A percentile compares a stretch with the other conserved stretches of the same genome.
Conservation (phyloP, 2,797 vertebrate species). For the Picus viridis region DNA sequence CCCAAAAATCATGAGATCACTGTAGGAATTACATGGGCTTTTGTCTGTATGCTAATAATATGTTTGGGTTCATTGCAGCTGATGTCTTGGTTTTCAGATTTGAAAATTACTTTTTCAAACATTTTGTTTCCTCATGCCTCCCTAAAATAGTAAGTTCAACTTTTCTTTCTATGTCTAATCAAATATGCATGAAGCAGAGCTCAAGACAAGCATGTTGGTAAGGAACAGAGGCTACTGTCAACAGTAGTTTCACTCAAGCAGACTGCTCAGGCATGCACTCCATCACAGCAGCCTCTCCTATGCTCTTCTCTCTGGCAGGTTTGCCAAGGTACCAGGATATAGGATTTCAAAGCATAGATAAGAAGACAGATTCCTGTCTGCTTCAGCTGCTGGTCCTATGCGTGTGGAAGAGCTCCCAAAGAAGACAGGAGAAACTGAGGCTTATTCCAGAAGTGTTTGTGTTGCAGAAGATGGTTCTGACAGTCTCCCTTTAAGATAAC, state of each 20-base stretch:
- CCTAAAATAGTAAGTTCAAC: background rate
- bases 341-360: background rate
- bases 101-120: background rate
- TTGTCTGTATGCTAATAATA: conserved; percentile 19
- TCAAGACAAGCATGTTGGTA: background rate
- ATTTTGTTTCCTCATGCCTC: background rate
- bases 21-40: conserved; percentile 9
- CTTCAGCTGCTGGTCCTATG: background rate
- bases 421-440: background rate
- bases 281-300: background rate
- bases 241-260: background rate
- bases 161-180: background rate
- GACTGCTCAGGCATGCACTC: background rate
- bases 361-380: background rate
- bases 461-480: background rate
- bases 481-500: background rate
- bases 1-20: background rate
- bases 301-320: background rate
- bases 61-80: background rate
- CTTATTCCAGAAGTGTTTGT: background rate
- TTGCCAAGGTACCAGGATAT: background rate
- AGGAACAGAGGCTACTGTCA: background rate
- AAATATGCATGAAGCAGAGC: background rate
- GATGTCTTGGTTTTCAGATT: background rate
- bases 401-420: background rate